A percentile compares a stretch with the other conserved stretches of the same genome.
Conservation (phyloP, 2,888 invertebrate species). For the Ochropleura plecta region DNA sequence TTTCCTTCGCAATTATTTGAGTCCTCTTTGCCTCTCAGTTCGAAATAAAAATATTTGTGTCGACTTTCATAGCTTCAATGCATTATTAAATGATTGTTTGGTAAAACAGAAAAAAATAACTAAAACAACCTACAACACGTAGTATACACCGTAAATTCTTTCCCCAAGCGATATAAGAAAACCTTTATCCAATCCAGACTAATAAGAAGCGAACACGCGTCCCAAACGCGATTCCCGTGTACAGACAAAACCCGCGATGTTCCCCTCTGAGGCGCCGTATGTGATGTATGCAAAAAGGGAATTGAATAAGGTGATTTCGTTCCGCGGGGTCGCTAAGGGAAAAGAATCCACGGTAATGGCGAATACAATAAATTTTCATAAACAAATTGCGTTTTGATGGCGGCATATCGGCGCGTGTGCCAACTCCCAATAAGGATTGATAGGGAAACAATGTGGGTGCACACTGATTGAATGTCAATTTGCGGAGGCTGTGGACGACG, state of each 20-base stretch:
- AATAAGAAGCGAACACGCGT: conserved; percentile 88
- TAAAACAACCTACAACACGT: conserved; percentile 22
- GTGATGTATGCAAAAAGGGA: conserved; percentile 91
- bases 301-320: conserved; percentile 91
- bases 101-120: background rate
- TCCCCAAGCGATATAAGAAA: conserved; percentile 81
- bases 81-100: background rate
- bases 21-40: background rate
- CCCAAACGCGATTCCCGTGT: conserved; percentile 90
- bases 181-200: conserved; percentile 87
- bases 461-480: conserved; percentile 91
- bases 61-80: background rate
- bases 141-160: conserved; percentile 55
- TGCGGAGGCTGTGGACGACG: conserved; percentile 75
- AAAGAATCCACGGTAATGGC: conserved; percentile 90
- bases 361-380: conserved; percentile 91
- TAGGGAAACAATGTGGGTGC: conserved; percentile 88
- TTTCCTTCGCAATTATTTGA: conserved; percentile 10
- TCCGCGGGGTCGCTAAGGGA: conserved; percentile 88
- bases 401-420: conserved; percentile 86
- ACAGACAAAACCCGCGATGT: conserved; percentile 86
- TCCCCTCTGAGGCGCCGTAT: conserved; percentile 85
- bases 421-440: conserved; percentile 89
- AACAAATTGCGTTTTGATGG: conserved; percentile 91
- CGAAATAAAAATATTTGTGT: background rate